Evolutionary conservation across 1,140 invertebrate genomes (phyloP).

Genomic region (Halictus rubicundus): DNA sequence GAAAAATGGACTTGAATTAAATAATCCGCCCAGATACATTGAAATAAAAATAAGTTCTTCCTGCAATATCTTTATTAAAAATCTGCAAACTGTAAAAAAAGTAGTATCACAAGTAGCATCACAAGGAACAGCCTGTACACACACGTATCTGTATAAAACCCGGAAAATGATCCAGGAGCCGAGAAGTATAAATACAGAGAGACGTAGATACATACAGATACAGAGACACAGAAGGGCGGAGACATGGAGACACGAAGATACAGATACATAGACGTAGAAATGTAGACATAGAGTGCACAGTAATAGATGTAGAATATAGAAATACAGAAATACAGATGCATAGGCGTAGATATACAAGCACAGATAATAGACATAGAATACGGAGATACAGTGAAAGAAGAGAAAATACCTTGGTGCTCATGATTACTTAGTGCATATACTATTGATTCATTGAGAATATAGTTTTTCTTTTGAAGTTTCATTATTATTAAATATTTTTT

Average conservation of each 20-base stretch:
- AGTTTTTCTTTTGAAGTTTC: too few species aligned
- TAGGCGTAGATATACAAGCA: neutral
- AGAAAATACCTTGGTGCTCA: conserved; percentile 13
- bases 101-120: too few species aligned
- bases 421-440: conserved; percentile 23
- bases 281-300: neutral
- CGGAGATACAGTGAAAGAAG: neutral
- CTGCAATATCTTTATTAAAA: too few species aligned
- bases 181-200: too few species aligned
- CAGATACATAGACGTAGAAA: neutral
- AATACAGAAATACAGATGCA: neutral
- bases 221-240: neutral
- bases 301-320: neutral
- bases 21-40: too few species aligned
- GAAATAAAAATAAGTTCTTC: too few species aligned
- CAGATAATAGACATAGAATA: neutral
- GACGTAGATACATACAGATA: conserved; percentile 16
- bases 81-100: too few species aligned
- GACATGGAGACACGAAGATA: neutral
- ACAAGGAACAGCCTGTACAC: neutral
- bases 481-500: neutral
- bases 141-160: too few species aligned
- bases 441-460: too few species aligned
- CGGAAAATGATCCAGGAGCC: too few species aligned
- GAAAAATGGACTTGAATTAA: too few species aligned